Evolutionary conservation across 2,113 vertebrate species (phyloP).

Genomic region (Apteryx mantelli): DNA sequence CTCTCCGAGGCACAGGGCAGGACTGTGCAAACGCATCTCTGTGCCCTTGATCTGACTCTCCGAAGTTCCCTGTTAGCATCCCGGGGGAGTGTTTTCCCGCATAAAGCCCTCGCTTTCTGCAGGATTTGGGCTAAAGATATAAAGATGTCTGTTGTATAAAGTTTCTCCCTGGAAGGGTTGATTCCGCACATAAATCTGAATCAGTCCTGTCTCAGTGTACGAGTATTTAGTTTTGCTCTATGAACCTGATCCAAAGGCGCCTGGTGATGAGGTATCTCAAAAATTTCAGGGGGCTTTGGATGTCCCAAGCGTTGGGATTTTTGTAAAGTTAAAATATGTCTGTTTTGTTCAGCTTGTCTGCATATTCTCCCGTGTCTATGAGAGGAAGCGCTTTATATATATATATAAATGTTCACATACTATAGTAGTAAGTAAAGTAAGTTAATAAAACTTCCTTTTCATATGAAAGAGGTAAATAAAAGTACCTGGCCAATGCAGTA

Average conservation of each 20-base stretch:
- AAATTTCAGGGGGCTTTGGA: background rate
- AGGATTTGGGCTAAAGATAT: background rate
- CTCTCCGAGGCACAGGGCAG: background rate
- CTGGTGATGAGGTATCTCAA: background rate
- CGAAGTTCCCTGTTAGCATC: background rate
- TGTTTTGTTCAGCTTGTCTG: slow-evolving; percentile 51
- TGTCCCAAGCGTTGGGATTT: background rate
- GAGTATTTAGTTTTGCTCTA: slow-evolving; percentile 12
- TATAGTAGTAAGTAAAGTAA: slow-evolving; percentile 60
- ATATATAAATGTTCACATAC: slow-evolving; percentile 54
- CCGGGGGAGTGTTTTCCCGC: background rate
- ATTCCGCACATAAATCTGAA: background rate
- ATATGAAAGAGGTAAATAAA: slow-evolving; percentile 81
- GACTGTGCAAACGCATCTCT: background rate
- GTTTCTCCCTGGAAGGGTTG: background rate
- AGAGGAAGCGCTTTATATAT: slow-evolving; percentile 8
- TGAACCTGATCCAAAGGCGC: background rate
- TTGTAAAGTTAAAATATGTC: slow-evolving; percentile 22
- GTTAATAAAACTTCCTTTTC: slow-evolving; percentile 76
- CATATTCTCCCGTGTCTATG: slow-evolving; percentile 34
- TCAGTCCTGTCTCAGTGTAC: slow-evolving; percentile 17
- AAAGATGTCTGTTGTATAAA: background rate
- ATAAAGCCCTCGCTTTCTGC: slow-evolving; percentile 1
- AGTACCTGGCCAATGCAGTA: slow-evolving; percentile 82
- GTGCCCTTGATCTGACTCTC: background rate